Conservation (phyloP, 1,140 invertebrate genomes). For the Pachypeltis micranthus region DNA sequence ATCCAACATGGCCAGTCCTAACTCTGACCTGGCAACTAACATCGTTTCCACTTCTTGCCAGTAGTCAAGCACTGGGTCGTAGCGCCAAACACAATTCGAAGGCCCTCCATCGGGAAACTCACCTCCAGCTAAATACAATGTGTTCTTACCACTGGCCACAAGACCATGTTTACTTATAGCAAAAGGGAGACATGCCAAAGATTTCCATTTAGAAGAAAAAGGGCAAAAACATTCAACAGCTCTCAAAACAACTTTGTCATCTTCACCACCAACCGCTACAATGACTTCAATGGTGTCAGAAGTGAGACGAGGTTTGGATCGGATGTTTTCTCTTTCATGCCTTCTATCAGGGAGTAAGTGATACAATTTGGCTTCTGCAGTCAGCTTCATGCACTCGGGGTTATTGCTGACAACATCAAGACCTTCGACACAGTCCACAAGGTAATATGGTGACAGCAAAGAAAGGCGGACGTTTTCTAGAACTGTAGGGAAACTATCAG, state of each 20-base stretch:
- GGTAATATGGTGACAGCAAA: constrained; percentile 45
- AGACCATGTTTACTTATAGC: constrained; percentile 44
- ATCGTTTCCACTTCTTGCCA: constrained; percentile 45
- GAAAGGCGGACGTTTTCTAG: constrained; percentile 44
- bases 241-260: constrained; percentile 43
- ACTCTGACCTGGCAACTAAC: constrained; percentile 39
- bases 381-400: constrained; percentile 35
- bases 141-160: constrained; percentile 42
- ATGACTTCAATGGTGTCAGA: constrained; percentile 36
- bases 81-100: constrained; percentile 39
- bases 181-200: constrained; percentile 38
- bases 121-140: constrained; percentile 44
- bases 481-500: constrained; percentile 33
- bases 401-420: constrained; percentile 34
- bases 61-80: constrained; percentile 41
- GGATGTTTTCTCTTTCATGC: constrained; percentile 31
- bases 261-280: constrained; percentile 43
- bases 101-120: constrained; percentile 45
- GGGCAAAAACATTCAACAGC: constrained; percentile 44
- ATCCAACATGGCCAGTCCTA: constrained; percentile 47
- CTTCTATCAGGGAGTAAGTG: constrained; percentile 41
- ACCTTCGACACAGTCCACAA: constrained; percentile 43
- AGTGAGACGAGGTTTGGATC: constrained; percentile 35
- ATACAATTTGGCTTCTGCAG: constrained; percentile 41
- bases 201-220: constrained; percentile 32